Base-by-base conservation (phyloP, 1,140 invertebrate genomes). In the Apolygus lucorum region DNA sequence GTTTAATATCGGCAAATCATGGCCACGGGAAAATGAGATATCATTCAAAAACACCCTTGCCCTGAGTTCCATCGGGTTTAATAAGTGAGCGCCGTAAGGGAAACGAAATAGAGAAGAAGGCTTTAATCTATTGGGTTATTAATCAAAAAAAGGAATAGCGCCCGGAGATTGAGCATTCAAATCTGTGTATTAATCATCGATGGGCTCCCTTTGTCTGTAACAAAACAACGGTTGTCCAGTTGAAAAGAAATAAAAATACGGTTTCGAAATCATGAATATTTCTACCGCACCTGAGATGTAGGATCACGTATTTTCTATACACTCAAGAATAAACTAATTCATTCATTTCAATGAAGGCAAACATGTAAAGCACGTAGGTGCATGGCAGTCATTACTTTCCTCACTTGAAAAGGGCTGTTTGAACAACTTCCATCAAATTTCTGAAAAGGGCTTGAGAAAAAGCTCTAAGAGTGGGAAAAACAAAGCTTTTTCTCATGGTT, bases 131-230 rank as follows among this genome's bases (percentile, higher is more conserved):
- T 59, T 24, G 54, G 22, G 13, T 13, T 59, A 59, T 59, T 59
- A 59, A 59, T 59, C 54, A 59, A 59, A 8, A n/a, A n/a, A n/a
- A n/a, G 54, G 22, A 59, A 59, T 59, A 59, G 22, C 54, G 54
- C 22, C 22, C 54, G 54, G 54, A 59, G 54, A 59, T 59, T 59
- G 54, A 59, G 54, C 22, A 59, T 59, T 59, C 54, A 59, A 59
- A 59, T 59, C 54, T 59, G 54, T 17, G 4, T 17, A 59, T 59
- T 59, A 59, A 59, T 59, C 54, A 59, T 59, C 22, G 11, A 59
- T 17, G 4, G 11, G 4, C 54, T 24, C 11, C 54, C 54, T 59
- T 59, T 59, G 54, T 24, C 22, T 59, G 34, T 17, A 42, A 4
- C 34, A 42, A 42, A 42, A 42, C 34, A 42, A 42, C 34, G 34